Evolutionary conservation across 2,113 vertebrate species (phyloP).

Genomic region (Mohoua ochrocephala): DNA sequence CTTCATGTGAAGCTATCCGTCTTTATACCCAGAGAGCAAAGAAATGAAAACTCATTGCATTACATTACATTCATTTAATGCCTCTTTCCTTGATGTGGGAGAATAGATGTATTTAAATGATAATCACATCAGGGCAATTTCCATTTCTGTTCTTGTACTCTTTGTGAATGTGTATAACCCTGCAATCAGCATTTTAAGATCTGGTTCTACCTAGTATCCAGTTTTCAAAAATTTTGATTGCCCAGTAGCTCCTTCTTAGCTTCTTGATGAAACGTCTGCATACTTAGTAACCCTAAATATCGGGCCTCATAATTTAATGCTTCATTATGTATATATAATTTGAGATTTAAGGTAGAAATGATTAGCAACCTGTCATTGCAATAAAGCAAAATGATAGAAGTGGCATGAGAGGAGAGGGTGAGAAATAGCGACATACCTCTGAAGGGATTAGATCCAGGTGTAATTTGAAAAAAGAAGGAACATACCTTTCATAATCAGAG

Average conservation of each 20-base stretch:
- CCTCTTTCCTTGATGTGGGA: background rate
- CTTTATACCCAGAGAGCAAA: background rate
- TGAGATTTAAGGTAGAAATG: background rate
- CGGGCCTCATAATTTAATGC: background rate
- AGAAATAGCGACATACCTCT: background rate
- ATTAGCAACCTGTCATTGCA: background rate
- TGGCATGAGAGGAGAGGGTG: background rate
- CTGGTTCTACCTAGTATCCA: background rate
- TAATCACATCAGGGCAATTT: conserved; percentile 29
- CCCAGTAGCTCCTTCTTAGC: background rate
- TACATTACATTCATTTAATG: background rate
- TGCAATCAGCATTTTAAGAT: conserved; percentile 43
- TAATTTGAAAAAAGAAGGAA: background rate
- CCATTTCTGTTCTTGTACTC: background rate
- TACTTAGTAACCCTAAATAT: background rate
- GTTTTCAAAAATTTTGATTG: conserved; percentile 32
- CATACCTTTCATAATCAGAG: background rate
- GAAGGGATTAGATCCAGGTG: background rate
- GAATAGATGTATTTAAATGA: conserved; percentile 1
- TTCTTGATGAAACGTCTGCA: conserved; percentile 12
- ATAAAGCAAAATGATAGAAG: background rate
- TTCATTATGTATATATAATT: conserved; percentile 18
- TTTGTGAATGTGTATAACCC: background rate
- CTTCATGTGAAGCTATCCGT: background rate
- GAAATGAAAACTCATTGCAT: background rate